Evolutionary conservation across 2,113 vertebrate genomes (phyloP).

Genomic region (Amblyornis subalaris): DNA sequence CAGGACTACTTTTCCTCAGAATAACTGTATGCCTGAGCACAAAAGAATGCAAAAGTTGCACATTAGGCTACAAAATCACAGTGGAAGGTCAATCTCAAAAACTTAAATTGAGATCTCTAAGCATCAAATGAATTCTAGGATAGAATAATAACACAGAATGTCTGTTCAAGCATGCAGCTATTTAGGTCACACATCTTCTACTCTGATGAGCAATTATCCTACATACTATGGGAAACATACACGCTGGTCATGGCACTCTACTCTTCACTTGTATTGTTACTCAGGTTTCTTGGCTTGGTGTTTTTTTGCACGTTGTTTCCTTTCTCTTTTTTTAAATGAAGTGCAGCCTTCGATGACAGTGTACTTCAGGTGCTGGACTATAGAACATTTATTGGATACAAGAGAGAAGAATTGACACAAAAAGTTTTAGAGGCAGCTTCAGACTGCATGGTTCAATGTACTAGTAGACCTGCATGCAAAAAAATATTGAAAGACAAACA

Average conservation of each 20-base stretch:
- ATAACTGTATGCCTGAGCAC: background rate
- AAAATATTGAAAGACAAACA: background rate
- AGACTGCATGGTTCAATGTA: background rate
- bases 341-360: background rate
- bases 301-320: background rate
- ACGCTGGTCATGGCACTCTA: background rate
- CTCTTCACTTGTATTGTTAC: background rate
- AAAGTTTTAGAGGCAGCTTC: background rate
- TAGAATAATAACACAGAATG: background rate
- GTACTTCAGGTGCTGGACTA: background rate
- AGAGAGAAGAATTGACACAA: background rate
- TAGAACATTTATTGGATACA: background rate
- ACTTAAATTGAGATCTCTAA: background rate
- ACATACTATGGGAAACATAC: background rate
- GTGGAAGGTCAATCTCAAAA: background rate
- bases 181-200: background rate
- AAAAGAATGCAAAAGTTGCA: background rate
- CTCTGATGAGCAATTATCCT: background rate
- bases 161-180: background rate
- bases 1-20: conserved; percentile 14
- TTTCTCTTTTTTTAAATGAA: background rate
- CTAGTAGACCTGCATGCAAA: background rate
- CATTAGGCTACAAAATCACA: conserved; percentile 8
- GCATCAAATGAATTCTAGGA: background rate
- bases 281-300: background rate